A percentile compares a stretch with the other conserved stretches of the same genome.
These are phyloP conservation scores for Drosophila robusta DNA, from an alignment of 2,888 invertebrate genomes.

Conservation along the genomic window DNA sequence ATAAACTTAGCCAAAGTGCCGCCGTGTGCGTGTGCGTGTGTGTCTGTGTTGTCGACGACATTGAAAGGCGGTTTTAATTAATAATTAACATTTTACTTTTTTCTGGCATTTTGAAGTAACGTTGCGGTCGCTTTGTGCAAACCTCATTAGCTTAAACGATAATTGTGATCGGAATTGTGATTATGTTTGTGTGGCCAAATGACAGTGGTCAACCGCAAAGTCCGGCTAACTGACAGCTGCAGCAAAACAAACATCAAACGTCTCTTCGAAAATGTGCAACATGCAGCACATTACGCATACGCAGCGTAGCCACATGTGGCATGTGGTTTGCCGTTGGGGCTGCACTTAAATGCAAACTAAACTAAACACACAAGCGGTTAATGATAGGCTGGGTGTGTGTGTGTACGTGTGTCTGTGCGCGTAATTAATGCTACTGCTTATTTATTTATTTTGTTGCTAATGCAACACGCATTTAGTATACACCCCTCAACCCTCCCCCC, in stretches of 20 bases:
- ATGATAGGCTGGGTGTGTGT: not conserved
- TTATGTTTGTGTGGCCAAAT: conserved; percentile 19
- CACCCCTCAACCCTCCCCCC: not conserved
- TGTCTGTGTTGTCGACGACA: conserved; percentile 30
- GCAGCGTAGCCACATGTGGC: conserved; percentile 23
- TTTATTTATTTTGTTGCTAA: conserved; percentile 58
- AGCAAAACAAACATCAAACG: not conserved
- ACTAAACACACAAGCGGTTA: conserved; percentile 18
- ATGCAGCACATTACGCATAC: conserved; percentile 34
- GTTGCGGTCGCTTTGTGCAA: conserved; percentile 39
- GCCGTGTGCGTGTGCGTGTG: conserved; percentile 1
- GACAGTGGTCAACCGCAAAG: conserved; percentile 24
- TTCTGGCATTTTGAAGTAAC: conserved; percentile 6
- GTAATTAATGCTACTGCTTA: conserved; percentile 61
- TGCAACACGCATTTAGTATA: conserved; percentile 32
- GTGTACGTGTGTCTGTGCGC: not conserved
- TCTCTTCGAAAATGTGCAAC: conserved; percentile 4
- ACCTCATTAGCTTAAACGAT: conserved; percentile 38
- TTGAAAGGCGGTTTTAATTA: conserved; percentile 70
- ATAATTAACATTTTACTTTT: conserved; percentile 57
- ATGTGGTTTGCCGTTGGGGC: conserved; percentile 1
- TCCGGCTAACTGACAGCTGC: conserved; percentile 14
- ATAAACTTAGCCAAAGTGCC: conserved; percentile 53
- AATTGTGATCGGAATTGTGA: conserved; percentile 20
- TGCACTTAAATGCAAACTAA: conserved; percentile 43